Evolutionary conservation across 2,888 invertebrate genomes (phyloP).

Genomic region (Trichacis sp.): DNA sequence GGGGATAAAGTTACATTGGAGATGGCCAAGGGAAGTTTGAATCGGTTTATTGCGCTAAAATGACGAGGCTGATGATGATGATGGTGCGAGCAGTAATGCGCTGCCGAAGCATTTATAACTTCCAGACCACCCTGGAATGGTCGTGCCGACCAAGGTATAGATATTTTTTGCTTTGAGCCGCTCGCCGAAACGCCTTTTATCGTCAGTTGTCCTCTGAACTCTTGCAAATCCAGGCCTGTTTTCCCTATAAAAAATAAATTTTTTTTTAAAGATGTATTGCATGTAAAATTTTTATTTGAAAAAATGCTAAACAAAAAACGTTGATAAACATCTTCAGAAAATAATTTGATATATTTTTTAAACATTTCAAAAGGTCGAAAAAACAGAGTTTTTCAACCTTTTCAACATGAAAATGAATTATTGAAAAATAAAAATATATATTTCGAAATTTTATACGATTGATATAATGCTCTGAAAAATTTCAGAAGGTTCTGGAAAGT

Average conservation of each 20-base stretch:
- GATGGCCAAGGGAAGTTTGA: constrained; percentile 79
- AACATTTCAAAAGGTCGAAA: too few species aligned
- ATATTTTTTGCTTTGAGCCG: constrained; percentile 66
- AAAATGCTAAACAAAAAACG: too few species aligned
- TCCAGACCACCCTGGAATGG: constrained; percentile 74
- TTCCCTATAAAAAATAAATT: constrained; percentile 71
- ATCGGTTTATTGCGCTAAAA: constrained; percentile 79
- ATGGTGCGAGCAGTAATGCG: constrained; percentile 69
- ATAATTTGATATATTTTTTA: too few species aligned
- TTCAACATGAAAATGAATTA: too few species aligned
- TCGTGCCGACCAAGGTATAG: constrained; percentile 77
- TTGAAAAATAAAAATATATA: too few species aligned
- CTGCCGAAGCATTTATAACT: constrained; percentile 71
- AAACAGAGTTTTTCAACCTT: too few species aligned
- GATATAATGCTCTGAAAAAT: too few species aligned
- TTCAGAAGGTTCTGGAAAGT: too few species aligned
- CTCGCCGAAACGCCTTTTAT: constrained; percentile 69
- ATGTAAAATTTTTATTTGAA: too few species aligned
- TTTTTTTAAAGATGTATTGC: too few species aligned
- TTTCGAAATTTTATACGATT: too few species aligned
- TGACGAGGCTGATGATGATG: constrained; percentile 68
- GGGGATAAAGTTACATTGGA: constrained; percentile 77
- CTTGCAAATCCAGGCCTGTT: constrained; percentile 71
- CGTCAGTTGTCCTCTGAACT: constrained; percentile 73
- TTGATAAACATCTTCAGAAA: too few species aligned